phyloP scores from a whole-genome alignment of 1,140 invertebrate species.

The Phthorimaea operculella region DNA sequence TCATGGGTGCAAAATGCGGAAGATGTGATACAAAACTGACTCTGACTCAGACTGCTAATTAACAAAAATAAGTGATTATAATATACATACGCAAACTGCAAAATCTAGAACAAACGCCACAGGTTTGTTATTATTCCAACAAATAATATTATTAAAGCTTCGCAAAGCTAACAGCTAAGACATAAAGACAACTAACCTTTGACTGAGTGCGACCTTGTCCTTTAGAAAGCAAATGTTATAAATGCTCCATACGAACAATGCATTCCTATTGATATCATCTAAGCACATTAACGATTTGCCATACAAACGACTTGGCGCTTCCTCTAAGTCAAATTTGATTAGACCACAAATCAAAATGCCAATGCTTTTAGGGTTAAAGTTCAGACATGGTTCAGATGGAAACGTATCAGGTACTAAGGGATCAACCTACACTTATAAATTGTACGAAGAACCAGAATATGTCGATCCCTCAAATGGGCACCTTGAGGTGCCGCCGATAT shows the following conservation, averaged over 20 bases:
- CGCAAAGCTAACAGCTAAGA: no score
- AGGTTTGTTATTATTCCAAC: no score
- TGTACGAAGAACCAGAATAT: no score
- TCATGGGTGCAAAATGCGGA: conserved; percentile 13
- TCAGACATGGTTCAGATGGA: not conserved
- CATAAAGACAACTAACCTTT: conserved; percentile 11
- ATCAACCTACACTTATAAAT: no score
- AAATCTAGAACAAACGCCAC: no score
- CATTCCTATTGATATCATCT: not conserved
- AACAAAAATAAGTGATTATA: no score
- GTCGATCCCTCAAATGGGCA: not conserved
- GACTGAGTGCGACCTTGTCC: not conserved
- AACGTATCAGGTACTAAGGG: no score
- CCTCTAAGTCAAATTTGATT: not conserved
- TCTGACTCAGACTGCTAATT: no score
- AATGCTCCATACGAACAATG: conserved; percentile 1
- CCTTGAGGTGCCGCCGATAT: not conserved
- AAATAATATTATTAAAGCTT: no score
- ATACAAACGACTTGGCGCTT: not conserved
- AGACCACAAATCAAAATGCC: not conserved
- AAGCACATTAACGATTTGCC: not conserved
- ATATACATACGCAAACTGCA: no score
- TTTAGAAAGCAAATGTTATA: conserved; percentile 4
- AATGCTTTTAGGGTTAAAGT: not conserved
- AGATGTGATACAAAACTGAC: conserved; percentile 11